phyloP scores from a whole-genome alignment of 2,113 vertebrate species.

The Rhynchomys soricoides region DNA sequence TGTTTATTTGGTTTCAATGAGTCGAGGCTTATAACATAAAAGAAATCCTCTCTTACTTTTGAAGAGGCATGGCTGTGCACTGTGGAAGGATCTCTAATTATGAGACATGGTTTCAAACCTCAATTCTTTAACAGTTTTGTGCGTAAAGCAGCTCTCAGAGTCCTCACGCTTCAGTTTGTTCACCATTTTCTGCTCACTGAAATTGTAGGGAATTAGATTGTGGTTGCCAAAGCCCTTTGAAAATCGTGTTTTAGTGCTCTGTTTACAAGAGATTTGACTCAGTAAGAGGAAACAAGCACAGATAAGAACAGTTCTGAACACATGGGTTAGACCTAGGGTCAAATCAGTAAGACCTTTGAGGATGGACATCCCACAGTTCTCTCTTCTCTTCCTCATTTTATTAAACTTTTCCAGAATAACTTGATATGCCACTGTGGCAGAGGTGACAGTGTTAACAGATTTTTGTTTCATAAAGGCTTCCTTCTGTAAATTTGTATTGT shows the following conservation, averaged over 20 bases:
- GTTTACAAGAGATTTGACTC: not conserved
- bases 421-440: not conserved
- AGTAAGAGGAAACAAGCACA: not conserved
- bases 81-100: not conserved
- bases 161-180: not conserved
- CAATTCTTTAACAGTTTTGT: not conserved
- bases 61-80: not conserved
- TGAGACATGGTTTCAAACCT: not conserved
- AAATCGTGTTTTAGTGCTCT: not conserved
- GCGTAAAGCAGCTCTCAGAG: not conserved
- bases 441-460: not conserved
- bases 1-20: not conserved
- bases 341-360: not conserved
- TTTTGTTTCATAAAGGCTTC: not conserved
- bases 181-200: not conserved
- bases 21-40: not conserved
- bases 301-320: not conserved
- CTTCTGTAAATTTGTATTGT: not conserved
- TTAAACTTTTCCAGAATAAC: not conserved
- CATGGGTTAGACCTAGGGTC: not conserved
- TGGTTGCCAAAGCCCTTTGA: conserved; percentile 2
- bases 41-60: not conserved
- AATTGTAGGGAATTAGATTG: not conserved
- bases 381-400: not conserved
- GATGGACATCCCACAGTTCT: not conserved